Evolutionary conservation across 2,888 invertebrate genomes (phyloP).

Genomic region (Andrena flavipes): DNA sequence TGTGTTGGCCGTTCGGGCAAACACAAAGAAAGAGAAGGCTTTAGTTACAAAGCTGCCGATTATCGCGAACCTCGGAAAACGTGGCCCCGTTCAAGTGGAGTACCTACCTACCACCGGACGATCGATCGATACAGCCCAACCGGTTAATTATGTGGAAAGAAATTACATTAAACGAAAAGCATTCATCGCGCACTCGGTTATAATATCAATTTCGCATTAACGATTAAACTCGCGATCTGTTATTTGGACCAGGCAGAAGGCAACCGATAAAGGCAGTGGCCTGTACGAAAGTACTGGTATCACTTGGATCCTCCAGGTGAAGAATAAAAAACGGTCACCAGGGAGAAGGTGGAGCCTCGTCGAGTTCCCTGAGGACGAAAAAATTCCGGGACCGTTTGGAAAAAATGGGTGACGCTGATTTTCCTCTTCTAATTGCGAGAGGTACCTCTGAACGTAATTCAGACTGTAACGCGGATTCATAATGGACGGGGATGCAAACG

Average conservation of each 20-base stretch:
- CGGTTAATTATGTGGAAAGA: slow-evolving; percentile 61
- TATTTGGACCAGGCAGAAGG: slow-evolving; percentile 50
- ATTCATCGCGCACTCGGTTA: slow-evolving; percentile 45
- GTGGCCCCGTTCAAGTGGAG: neutral
- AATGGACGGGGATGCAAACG: slow-evolving; percentile 17
- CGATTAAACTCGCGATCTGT: slow-evolving; percentile 47
- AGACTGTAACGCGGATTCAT: slow-evolving; percentile 11
- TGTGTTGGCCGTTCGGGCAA: neutral
- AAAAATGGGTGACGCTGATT: slow-evolving; percentile 21
- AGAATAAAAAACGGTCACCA: too few relatives aligned
- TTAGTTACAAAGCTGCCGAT: slow-evolving; percentile 34
- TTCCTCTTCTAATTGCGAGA: slow-evolving; percentile 22
- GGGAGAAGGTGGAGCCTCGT: neutral
- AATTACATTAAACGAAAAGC: slow-evolving; percentile 61
- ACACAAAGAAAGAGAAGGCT: slow-evolving; percentile 9
- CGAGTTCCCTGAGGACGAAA: slow-evolving; percentile 13
- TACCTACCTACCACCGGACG: neutral
- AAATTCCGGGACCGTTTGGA: slow-evolving; percentile 11
- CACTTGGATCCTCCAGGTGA: slow-evolving; percentile 5
- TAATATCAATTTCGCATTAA: slow-evolving; percentile 62
- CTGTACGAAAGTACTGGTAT: slow-evolving; percentile 35
- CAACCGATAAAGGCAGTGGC: slow-evolving; percentile 39
- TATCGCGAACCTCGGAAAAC: slow-evolving; percentile 23
- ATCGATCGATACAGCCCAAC: slow-evolving; percentile 47
- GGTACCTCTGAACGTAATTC: slow-evolving; percentile 8